A percentile compares a stretch with the other conserved stretches of the same genome.
phyloP scores from a whole-genome alignment of 2,888 invertebrate genomes.

The Pegoplata infirma region DNA sequence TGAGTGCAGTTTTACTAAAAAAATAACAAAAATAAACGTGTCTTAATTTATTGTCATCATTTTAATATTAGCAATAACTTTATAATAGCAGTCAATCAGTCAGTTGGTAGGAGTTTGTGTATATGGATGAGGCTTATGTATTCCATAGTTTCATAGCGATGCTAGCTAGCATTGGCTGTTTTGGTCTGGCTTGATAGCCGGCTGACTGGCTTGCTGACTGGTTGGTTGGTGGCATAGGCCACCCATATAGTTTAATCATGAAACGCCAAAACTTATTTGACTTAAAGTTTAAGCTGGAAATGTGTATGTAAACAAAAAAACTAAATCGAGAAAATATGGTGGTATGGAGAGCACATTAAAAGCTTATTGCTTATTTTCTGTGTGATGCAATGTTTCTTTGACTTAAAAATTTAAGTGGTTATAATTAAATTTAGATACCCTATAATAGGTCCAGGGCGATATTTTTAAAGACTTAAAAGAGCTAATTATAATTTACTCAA shows the following conservation, averaged over 20 bases:
- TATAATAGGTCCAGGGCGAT: background rate
- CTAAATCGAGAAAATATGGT: conserved; percentile 21
- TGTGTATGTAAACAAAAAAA: conserved; percentile 22
- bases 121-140: too few species aligned
- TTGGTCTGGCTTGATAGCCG: background rate
- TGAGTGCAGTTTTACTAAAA: background rate
- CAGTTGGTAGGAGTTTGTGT: background rate
- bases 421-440: conserved; percentile 3
- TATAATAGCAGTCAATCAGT: conserved; percentile 63
- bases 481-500: too few species aligned
- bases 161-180: background rate
- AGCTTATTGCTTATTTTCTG: background rate
- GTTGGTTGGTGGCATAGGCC: conserved; percentile 60
- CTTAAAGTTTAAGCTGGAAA: conserved; percentile 45
- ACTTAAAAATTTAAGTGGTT: conserved; percentile 37
- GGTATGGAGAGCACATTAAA: conserved; percentile 17
- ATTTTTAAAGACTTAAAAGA: too few species aligned
- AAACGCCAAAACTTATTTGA: conserved; percentile 54
- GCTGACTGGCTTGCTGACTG: conserved; percentile 6
- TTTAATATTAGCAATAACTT: conserved; percentile 65
- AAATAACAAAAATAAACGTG: conserved; percentile 43
- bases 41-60: conserved; percentile 66
- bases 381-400: conserved; percentile 25
- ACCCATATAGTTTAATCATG: conserved; percentile 66
- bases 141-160: background rate